Evolutionary conservation across 2,888 invertebrate species (phyloP).

Genomic region (Sepiola atlantica): DNA sequence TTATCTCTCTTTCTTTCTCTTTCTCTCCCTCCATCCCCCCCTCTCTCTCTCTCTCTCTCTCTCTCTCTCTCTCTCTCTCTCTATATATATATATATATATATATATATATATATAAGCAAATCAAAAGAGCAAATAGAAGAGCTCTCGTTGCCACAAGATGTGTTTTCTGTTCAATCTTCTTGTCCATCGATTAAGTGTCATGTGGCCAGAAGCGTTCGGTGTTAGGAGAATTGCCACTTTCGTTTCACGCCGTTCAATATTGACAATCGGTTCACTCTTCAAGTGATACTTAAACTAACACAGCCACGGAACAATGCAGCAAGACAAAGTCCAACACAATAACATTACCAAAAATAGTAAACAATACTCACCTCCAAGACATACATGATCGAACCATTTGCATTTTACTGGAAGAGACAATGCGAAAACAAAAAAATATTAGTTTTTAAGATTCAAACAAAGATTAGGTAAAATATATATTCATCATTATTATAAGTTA

Average conservation of each 20-base stretch:
- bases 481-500: not conserved
- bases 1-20: too few relatives aligned
- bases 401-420: not conserved
- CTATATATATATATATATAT: not conserved
- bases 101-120: not conserved
- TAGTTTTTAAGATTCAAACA: not conserved
- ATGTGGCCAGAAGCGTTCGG: not conserved
- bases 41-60: too few relatives aligned
- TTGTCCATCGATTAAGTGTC: not conserved
- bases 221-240: not conserved
- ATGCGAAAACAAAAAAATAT: not conserved
- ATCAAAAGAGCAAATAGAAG: not conserved
- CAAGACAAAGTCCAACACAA: not conserved
- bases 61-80: too few relatives aligned
- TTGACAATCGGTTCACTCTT: not conserved
- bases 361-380: not conserved
- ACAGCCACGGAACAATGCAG: not conserved
- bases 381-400: not conserved
- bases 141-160: not conserved
- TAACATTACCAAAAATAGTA: slow-evolving; percentile 6
- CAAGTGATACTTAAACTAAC: not conserved
- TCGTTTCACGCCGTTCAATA: not conserved
- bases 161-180: not conserved
- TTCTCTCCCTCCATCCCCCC: too few relatives aligned
- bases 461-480: not conserved